These are phyloP conservation scores for Tetrapedia diversipes DNA, from an alignment of 2,888 invertebrate species.

Conservation along the genomic window DNA sequence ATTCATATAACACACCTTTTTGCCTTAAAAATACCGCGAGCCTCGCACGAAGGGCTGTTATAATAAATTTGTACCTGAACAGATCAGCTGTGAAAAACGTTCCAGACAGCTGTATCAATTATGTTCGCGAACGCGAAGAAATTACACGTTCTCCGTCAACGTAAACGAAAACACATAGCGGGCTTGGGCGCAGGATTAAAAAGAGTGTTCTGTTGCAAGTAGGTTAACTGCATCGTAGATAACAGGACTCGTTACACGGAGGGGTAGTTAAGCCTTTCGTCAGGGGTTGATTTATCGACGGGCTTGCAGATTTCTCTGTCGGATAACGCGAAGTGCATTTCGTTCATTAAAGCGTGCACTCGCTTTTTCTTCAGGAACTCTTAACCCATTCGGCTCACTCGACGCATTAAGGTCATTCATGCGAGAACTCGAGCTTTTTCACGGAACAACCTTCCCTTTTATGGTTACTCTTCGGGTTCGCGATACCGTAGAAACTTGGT, in stretches of 20 bases:
- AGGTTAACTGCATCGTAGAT: conserved; percentile 64
- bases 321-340: conserved; percentile 52
- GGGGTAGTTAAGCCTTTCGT: conserved; percentile 53
- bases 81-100: too few species aligned
- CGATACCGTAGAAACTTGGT: too few species aligned
- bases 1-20: not conserved
- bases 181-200: conserved; percentile 33
- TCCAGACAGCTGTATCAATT: too few species aligned
- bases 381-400: not conserved
- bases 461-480: not conserved
- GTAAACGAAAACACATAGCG: conserved; percentile 45
- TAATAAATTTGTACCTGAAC: not conserved
- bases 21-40: not conserved
- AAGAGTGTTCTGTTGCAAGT: conserved; percentile 49
- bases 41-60: not conserved
- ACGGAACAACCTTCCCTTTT: conserved; percentile 3
- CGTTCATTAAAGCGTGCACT: conserved; percentile 31
- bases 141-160: too few species aligned
- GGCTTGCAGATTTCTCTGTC: conserved; percentile 37
- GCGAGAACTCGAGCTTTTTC: conserved; percentile 9
- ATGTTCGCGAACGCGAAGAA: too few species aligned
- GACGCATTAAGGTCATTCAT: conserved; percentile 15
- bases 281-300: conserved; percentile 51
- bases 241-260: conserved; percentile 47
- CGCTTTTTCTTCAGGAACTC: conserved; percentile 28